Evolutionary conservation across 2,888 invertebrate species (phyloP), one percentile per base, ranked within the genome.

Genomic region (Dryococelus australis): DNA sequence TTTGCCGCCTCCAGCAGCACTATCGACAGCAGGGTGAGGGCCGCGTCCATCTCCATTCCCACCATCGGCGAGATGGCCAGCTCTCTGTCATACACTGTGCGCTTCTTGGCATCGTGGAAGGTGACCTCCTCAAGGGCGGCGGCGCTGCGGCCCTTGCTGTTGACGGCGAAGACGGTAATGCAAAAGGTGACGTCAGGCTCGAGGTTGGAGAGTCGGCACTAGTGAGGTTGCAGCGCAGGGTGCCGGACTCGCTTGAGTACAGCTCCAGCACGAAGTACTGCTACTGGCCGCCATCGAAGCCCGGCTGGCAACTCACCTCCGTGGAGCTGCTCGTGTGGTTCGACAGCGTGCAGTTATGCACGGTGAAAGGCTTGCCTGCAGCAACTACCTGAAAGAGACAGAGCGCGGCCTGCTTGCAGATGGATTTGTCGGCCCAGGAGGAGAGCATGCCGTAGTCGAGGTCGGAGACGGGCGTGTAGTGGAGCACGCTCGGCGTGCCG

Each of bases 231-330:
- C 95, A 94, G 88, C 95, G 91, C 13, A 92, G 92, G 13, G 91
- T 81, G 91, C 90, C 87, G n/a, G 88, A 87, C 27, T 87, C 88
- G 20, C 88, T 86, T 16, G 88, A 86, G 93, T 95, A 96, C 90
- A 97, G 95, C 93, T 97, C 97, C 89, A 98, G 94, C 87, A 97
- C 94, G 93, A 98, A 98, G 92, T 94, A 94, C 93, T 98, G 97
- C 88, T 97, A 97, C 91, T 98, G 94, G 89, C 98, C 98, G 88
- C 98, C 98, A 93, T 98, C 97, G 93, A 97, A 97, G 90, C 97
- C 97, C 43, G 97, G 94, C 91, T 96, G 94, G 92, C 98, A 98
- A 91, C 95, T 95, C 90, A 97, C 96, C 92, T 96, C 96, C 90
- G 97, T 96, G 88, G 96, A 96, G 90, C 96, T 96, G 91, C 96